Evolutionary conservation across 2,888 invertebrate species (phyloP), one percentile per base, ranked within the genome.

Genomic region (Rhagonycha fulva): DNA sequence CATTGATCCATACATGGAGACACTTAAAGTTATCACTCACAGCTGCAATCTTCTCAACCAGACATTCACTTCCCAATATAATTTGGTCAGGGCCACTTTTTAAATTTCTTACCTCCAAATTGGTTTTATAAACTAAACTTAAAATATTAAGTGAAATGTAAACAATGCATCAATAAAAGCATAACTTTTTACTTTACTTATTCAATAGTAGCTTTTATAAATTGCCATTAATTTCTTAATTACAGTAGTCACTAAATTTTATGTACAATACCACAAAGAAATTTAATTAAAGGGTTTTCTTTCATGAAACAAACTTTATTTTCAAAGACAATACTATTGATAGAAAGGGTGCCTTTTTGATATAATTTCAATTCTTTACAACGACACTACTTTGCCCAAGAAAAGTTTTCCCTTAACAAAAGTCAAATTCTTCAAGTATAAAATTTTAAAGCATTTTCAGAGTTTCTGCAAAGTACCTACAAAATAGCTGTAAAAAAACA

Each of bases 221-320:
- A 61, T 24, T 60, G 32, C 70, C 60, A 87, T 87, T 86, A 86
- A 86, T 86, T 86, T 87, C 86, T 86, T 86, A 87, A 86, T 87
- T 86, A 85, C 85, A 85, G 81, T 82, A 83, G 83, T 83, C 84
- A 84, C 83, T 84, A 85, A 85, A 85, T 85, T 84, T 84, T 83
- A 82, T 81, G 81, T 73, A 85, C 84, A 85, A 85, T 83, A 80
- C 79, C 80, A 76, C 83, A 84, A 84, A 82, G 83, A 85, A 83
- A 79, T 71, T 70, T 66, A 75, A 79, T 82, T 84, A 85, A 74
- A 84, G 84, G 85, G 83, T 83, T 84, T 83, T 83, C 73, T 62
- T 71, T 76, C 71, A 71, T 66, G 63, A 66, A 66, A 47, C 47
- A 47, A 47, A 66, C 63, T 66, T 83, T 83, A 83, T 84, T 83